Conservation (phyloP, 1,140 invertebrate genomes). For the Rhyacophila brunnea region DNA sequence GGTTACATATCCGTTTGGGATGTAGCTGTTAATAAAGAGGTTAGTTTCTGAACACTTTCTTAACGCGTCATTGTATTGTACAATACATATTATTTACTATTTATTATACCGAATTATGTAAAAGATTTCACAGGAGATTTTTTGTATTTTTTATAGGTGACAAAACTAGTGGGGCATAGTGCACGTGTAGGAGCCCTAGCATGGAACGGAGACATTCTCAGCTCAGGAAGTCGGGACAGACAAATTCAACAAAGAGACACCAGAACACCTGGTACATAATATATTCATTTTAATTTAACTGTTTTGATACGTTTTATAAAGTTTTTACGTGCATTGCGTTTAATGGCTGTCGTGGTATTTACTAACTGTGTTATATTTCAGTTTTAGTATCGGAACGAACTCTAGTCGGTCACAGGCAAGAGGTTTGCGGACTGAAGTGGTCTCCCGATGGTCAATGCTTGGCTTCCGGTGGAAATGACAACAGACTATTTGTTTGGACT, state of each 20-base stretch:
- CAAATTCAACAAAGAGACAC: slow-evolving; percentile 94
- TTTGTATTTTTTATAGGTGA: slow-evolving; percentile 63
- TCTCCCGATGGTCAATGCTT: slow-evolving; percentile 98
- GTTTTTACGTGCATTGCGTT: too few species aligned
- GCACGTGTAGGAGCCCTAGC: slow-evolving; percentile 92
- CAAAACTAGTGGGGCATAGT: slow-evolving; percentile 88
- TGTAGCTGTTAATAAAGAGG: slow-evolving; percentile 91
- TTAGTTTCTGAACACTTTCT: slow-evolving; percentile 40
- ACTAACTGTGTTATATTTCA: slow-evolving; percentile 29
- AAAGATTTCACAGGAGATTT: too few species aligned
- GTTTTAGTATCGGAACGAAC: slow-evolving; percentile 71
- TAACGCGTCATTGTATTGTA: too few species aligned
- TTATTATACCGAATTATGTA: too few species aligned
- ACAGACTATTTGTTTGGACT: slow-evolving; percentile 98
- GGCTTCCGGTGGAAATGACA: slow-evolving; percentile 98
- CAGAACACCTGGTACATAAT: slow-evolving; percentile 69
- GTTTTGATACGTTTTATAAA: neutral
- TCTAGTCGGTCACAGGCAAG: slow-evolving; percentile 91
- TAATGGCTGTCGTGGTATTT: too few species aligned
- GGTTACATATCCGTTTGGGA: slow-evolving; percentile 98
- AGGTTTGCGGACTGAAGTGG: slow-evolving; percentile 99
- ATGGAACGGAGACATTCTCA: slow-evolving; percentile 97
- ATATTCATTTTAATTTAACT: neutral
- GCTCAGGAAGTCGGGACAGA: slow-evolving; percentile 93
- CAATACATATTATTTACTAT: too few species aligned